These are phyloP conservation scores for Nibea albiflora DNA, from an alignment of 2,113 vertebrate species.

Conservation along the genomic window DNA sequence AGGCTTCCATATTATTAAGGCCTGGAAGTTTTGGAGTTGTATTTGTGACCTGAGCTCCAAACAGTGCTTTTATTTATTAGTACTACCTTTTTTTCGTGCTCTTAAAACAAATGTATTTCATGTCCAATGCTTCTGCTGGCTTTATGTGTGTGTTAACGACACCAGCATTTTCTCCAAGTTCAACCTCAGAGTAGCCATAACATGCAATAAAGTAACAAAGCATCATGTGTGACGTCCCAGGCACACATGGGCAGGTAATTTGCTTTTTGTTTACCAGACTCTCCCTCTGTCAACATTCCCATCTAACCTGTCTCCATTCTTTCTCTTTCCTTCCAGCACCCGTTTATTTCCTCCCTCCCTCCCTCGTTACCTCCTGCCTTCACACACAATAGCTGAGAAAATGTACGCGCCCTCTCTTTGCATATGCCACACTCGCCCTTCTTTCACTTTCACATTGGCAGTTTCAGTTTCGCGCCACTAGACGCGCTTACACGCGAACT, in stretches of 20 bases:
- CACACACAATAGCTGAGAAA: conserved; percentile 3
- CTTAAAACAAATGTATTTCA: background rate
- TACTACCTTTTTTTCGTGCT: background rate
- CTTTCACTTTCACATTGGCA: conserved; percentile 69
- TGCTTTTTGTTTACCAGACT: conserved; percentile 10
- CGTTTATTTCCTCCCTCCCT: background rate
- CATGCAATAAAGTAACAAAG: background rate
- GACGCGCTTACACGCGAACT: background rate
- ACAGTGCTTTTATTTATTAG: background rate
- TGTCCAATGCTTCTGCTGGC: background rate
- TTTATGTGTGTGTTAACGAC: conserved; percentile 1
- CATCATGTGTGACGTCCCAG: background rate
- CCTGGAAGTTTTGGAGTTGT: conserved; percentile 2
- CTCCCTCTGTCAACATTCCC: conserved; percentile 4
- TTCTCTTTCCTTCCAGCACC: conserved; percentile 22
- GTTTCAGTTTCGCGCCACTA: conserved; percentile 43
- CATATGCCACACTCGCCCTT: background rate
- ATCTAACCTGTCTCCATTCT: conserved; percentile 13
- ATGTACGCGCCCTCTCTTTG: background rate
- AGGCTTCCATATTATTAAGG: background rate
- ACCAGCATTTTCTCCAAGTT: background rate
- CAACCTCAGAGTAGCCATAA: background rate
- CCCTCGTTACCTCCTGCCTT: background rate
- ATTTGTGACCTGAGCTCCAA: background rate
- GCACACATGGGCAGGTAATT: background rate